These are phyloP conservation scores for Poecile atricapillus DNA, from an alignment of 2,113 vertebrate species.

Conservation along the genomic window DNA sequence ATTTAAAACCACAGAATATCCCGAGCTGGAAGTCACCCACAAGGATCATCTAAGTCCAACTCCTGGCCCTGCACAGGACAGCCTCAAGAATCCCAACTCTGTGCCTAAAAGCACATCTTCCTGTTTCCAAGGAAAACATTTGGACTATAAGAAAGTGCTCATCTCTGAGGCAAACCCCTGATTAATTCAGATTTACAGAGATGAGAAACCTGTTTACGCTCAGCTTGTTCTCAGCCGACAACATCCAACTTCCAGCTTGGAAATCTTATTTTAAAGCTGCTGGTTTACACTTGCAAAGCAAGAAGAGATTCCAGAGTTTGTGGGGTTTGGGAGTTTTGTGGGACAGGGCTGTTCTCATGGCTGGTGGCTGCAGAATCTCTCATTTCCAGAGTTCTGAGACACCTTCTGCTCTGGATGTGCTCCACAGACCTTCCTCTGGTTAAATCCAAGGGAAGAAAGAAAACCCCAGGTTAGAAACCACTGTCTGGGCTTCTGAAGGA, in stretches of 20 bases:
- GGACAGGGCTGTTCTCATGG: not conserved
- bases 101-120: not conserved
- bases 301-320: not conserved
- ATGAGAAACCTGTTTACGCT: not conserved
- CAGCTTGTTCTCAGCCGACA: not conserved
- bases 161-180: not conserved
- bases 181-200: not conserved
- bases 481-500: slow-evolving; percentile 62
- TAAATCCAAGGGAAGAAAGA: not conserved
- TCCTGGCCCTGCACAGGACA: not conserved
- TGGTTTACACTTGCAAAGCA: not conserved
- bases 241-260: not conserved
- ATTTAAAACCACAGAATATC: not conserved
- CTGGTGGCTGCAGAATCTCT: not conserved
- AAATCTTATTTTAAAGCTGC: not conserved
- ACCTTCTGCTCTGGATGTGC: not conserved
- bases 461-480: slow-evolving; percentile 52
- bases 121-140: not conserved
- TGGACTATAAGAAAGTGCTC: not conserved
- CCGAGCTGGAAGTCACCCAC: rapidly evolving
- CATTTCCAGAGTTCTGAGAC: slow-evolving; percentile 1
- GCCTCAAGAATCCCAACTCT: not conserved
- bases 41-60: not conserved
- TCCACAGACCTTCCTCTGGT: not conserved
- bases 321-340: not conserved